phyloP scores from a whole-genome alignment of 2,888 invertebrate genomes.

The Bimastos eiseni region DNA sequence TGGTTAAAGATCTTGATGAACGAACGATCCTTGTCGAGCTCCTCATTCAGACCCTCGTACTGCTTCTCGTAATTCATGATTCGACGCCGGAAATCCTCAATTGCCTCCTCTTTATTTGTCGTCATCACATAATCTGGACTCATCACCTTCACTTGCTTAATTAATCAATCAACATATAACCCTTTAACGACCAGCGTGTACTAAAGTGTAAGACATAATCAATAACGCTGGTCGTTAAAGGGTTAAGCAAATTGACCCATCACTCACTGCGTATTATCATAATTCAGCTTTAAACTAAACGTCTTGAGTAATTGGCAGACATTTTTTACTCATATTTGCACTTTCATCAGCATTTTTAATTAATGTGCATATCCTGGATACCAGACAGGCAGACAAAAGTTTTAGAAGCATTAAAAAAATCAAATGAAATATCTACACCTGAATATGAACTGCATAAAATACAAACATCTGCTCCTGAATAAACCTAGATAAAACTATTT shows the following conservation, averaged over 20 bases:
- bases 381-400: neutral
- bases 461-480: too few species aligned
- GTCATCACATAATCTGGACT: conserved; percentile 93
- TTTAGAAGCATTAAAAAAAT: neutral
- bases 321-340: neutral
- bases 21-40: conserved; percentile 71
- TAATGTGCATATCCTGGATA: neutral
- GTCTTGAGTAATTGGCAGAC: neutral
- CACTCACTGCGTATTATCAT: neutral
- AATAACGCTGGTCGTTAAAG: too few species aligned
- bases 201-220: too few species aligned
- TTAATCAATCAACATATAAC: neutral
- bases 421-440: neutral
- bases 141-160: conserved; percentile 75
- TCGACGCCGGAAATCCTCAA: conserved; percentile 85
- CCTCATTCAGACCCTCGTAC: conserved; percentile 89
- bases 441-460: neutral
- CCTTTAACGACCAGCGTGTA: too few species aligned
- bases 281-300: neutral
- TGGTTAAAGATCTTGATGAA: conserved; percentile 89
- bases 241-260: neutral
- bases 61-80: conserved; percentile 93
- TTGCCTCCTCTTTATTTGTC: conserved; percentile 88
- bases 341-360: neutral
- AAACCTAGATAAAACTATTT: too few species aligned